Evolutionary conservation across 2,113 vertebrate genomes (phyloP).

Genomic region (Charadrius vociferus): DNA sequence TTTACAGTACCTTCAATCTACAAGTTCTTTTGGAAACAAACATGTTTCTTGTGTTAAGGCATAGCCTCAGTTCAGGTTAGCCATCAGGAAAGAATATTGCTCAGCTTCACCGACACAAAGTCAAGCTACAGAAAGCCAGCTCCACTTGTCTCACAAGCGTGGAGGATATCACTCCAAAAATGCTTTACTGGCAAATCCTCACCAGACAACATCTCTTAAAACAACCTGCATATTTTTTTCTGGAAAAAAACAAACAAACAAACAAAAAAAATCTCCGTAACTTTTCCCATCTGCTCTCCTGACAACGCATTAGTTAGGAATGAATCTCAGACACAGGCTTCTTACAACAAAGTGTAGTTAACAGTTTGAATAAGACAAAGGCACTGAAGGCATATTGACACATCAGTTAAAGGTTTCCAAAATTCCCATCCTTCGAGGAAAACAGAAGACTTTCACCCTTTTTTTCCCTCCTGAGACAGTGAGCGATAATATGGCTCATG

Average conservation of each 20-base stretch:
- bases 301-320: neutral
- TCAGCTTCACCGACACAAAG: neutral
- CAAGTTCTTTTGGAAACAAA: neutral
- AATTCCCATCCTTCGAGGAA: neutral
- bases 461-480: neutral
- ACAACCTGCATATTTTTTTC: neutral
- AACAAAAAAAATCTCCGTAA: neutral
- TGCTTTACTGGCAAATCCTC: neutral
- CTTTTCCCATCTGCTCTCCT: neutral
- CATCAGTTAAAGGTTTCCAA: neutral
- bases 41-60: neutral
- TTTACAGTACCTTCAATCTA: neutral
- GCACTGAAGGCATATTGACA: neutral
- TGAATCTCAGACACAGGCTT: neutral
- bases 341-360: neutral
- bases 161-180: neutral
- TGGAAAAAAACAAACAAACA: neutral
- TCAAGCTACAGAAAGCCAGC: neutral
- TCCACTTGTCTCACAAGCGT: rapidly evolving
- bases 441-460: neutral
- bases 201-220: neutral
- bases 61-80: neutral
- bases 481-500: neutral
- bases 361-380: neutral
- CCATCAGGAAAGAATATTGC: rapidly evolving